Conservation (phyloP, 2,113 vertebrate species). For the Gavialis gangeticus region DNA sequence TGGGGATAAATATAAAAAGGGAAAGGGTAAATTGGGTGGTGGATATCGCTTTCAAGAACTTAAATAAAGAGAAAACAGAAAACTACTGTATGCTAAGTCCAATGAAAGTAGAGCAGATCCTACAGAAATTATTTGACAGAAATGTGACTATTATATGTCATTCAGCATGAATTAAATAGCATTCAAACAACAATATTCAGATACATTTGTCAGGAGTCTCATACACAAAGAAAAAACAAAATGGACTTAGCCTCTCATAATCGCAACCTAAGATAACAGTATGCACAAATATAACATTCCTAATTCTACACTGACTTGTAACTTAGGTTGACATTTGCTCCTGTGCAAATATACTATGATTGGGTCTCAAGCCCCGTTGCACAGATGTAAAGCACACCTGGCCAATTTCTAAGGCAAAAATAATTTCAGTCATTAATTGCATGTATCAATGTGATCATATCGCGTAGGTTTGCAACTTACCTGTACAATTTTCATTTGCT, state of each 20-base stretch:
- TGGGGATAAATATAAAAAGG: not conserved
- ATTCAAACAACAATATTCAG: not conserved
- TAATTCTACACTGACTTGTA: not conserved
- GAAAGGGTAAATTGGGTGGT: not conserved
- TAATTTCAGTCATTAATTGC: not conserved
- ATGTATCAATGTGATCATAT: rapidly evolving
- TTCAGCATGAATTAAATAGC: not conserved
- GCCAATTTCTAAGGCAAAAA: not conserved
- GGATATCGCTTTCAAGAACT: not conserved
- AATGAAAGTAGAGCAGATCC: not conserved
- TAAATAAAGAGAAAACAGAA: rapidly evolving
- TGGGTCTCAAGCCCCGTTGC: not conserved
- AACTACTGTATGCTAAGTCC: not conserved
- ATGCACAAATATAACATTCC: no score
- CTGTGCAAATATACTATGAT: not conserved
- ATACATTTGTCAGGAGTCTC: not conserved
- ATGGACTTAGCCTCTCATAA: not conserved
- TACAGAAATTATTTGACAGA: not conserved
- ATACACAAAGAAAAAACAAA: not conserved
- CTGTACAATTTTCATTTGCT: not conserved
- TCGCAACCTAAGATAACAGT: not conserved
- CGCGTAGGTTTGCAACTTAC: not conserved
- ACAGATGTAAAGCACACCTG: not conserved
- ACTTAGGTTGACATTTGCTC: not conserved
- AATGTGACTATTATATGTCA: not conserved